Evolutionary conservation across 23 tunicate species (phyloP).

Genomic region (Ascidia mentula): DNA sequence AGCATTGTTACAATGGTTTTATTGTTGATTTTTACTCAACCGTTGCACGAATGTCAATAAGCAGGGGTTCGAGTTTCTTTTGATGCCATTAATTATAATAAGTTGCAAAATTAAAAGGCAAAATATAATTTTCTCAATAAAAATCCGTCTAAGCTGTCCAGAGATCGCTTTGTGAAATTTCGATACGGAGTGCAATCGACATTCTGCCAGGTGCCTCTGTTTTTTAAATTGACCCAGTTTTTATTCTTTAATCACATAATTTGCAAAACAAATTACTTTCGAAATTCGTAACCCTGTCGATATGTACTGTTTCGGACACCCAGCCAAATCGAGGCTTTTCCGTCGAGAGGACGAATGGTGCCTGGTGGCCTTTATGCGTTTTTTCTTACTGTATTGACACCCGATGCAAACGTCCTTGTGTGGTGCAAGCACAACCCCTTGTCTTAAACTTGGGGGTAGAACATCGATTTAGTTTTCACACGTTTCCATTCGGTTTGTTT

Average conservation of each 20-base stretch:
- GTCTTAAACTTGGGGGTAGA: too few species aligned
- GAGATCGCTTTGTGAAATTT: too few species aligned
- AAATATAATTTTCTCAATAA: too few species aligned
- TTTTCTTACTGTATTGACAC: not conserved
- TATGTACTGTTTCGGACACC: slow-evolving; percentile 17
- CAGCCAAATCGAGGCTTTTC: slow-evolving; percentile 9
- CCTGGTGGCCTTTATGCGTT: not conserved
- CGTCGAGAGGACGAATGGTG: slow-evolving; percentile 6
- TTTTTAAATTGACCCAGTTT: too few species aligned
- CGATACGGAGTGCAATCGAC: too few species aligned
- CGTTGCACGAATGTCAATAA: slow-evolving; percentile 15
- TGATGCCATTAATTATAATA: not conserved
- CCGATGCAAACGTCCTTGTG: not conserved
- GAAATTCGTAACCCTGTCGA: not conserved
- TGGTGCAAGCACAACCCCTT: too few species aligned
- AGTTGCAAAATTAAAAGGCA: too few species aligned
- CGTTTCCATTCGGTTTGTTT: too few species aligned
- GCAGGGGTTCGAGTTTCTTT: slow-evolving; percentile 18
- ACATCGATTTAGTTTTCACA: too few species aligned
- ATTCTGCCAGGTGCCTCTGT: too few species aligned
- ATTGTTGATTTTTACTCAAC: slow-evolving; percentile 26
- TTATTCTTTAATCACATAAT: too few species aligned
- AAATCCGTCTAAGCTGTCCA: too few species aligned
- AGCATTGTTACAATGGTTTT: slow-evolving; percentile 25
- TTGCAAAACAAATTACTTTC: slow-evolving; percentile 12